Base-by-base conservation (phyloP, 2,113 vertebrate genomes). In the Misgurnus mizolepis region DNA sequence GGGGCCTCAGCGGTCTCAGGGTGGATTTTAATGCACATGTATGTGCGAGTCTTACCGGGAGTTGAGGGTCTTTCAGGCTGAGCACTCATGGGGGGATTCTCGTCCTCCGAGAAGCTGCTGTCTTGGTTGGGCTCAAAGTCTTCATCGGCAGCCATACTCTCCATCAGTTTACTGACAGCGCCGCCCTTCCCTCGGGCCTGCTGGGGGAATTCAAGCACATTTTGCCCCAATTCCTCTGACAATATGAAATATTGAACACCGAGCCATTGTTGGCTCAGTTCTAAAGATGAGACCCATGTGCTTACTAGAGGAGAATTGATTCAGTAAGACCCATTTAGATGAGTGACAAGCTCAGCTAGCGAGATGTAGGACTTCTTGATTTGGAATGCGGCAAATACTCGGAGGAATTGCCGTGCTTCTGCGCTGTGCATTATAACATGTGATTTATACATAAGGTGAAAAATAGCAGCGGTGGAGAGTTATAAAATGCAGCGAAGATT, bases 61-160 rank as follows among this genome's bases (percentile, higher is more conserved):
- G 96, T 94, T 14, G 89, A 83, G 0, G 95, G 93, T 66, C 93
- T 86, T 88, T 98, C 97, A 0, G 93, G 90, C 15, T 94, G 88
- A 84, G 92, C 53, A 17, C 87, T 83, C 12, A 93, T 86, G 0
- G 91, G 89, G 86, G 95, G 81, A 81, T 95, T 94, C 74, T 99
- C 98, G 0, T 99, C 97, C 84, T 99, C 98, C 0, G 97, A 98
- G 92, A 99, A 99, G 92, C 97, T 99, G 80, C 97, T 98, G 91
- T 99, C 98, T 86, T 98, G 97, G 86, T 96, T 98, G 77, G 96
- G 96, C 70, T 99, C 98, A 1, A 99, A 99, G 90, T 99, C 97
- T 82, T 98, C 98, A 62, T 99, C 97, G 0, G 98, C 98, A 0
- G 96, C 98, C 98, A 99, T 99, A 90, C 97, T 98, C 88, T 98